A percentile compares a stretch with the other conserved stretches of the same genome.
Conservation (phyloP, 2,888 invertebrate species). For the Sinodicranocentrus sp. region DNA sequence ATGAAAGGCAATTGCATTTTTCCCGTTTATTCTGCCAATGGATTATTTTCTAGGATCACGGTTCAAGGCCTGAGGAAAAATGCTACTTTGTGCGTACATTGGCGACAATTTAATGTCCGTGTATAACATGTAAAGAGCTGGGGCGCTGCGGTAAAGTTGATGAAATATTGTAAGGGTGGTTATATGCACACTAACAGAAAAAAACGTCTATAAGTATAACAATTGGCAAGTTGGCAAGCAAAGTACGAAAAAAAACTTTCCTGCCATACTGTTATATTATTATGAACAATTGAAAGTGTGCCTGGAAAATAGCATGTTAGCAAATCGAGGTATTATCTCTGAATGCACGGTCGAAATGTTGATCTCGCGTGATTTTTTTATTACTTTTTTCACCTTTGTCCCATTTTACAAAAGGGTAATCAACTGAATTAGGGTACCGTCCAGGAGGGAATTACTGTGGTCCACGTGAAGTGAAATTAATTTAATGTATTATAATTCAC, state of each 20-base stretch:
- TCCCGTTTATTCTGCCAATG: not conserved
- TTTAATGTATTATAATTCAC: slow-evolving; percentile 22
- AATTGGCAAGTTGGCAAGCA: not conserved
- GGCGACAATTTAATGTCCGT: slow-evolving; percentile 8
- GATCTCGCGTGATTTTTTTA: slow-evolving; percentile 75
- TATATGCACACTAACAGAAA: not conserved
- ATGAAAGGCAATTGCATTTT: not conserved
- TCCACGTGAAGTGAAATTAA: slow-evolving; percentile 14
- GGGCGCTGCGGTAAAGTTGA: slow-evolving; percentile 14
- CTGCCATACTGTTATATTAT: too few species aligned
- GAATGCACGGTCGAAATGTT: slow-evolving; percentile 59
- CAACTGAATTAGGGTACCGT: slow-evolving; percentile 29
- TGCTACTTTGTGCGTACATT: not conserved
- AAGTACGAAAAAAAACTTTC: too few species aligned
- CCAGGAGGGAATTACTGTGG: not conserved
- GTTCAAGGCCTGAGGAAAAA: slow-evolving; percentile 41
- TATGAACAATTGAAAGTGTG: not conserved
- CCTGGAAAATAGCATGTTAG: not conserved
- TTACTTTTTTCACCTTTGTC: slow-evolving; percentile 70
- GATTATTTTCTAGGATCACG: slow-evolving; percentile 7
- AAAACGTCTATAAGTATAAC: not conserved
- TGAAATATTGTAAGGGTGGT: not conserved
- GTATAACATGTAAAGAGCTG: not conserved
- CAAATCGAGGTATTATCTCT: slow-evolving; percentile 27
- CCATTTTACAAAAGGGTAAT: slow-evolving; percentile 57